Conservation (phyloP, 2,888 invertebrate genomes). For the Hydraecia micacea region DNA sequence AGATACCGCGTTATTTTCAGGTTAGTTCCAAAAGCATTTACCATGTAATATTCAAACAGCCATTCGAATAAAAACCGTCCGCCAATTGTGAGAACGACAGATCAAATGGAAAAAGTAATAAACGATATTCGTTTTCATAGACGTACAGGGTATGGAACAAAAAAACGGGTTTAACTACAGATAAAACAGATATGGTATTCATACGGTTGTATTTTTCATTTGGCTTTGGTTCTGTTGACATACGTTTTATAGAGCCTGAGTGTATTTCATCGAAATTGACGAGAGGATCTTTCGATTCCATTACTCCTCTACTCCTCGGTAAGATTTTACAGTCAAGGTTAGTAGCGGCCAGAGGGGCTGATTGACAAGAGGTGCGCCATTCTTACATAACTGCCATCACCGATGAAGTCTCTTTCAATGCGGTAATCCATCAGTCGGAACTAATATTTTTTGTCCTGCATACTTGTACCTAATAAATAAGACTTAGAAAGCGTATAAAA, state of each 20-base stretch:
- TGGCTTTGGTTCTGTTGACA: constrained; percentile 8
- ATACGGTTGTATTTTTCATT: constrained; percentile 26
- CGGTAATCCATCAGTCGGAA: neutral
- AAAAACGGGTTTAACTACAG: constrained; percentile 13
- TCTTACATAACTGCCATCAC: neutral
- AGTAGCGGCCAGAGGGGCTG: neutral
- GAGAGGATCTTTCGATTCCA: neutral
- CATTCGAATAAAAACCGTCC: constrained; percentile 25
- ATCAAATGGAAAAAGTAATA: constrained; percentile 62
- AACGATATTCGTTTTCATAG: constrained; percentile 51
- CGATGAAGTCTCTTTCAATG: neutral
- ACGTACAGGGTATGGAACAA: constrained; percentile 30
- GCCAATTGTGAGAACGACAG: constrained; percentile 49
- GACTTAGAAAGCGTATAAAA: neutral
- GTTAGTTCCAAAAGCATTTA: constrained; percentile 9
- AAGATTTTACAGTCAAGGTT: neutral
- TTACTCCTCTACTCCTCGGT: neutral
- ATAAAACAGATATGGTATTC: constrained; percentile 42
- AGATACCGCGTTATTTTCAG: constrained; percentile 7
- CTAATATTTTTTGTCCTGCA: neutral
- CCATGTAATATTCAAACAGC: constrained; percentile 25
- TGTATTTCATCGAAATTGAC: neutral
- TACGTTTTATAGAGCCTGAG: neutral
- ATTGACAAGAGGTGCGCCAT: neutral
- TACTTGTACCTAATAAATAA: neutral